Conservation (phyloP, 2,113 vertebrate species). For the Ancistrus triradiatus region DNA sequence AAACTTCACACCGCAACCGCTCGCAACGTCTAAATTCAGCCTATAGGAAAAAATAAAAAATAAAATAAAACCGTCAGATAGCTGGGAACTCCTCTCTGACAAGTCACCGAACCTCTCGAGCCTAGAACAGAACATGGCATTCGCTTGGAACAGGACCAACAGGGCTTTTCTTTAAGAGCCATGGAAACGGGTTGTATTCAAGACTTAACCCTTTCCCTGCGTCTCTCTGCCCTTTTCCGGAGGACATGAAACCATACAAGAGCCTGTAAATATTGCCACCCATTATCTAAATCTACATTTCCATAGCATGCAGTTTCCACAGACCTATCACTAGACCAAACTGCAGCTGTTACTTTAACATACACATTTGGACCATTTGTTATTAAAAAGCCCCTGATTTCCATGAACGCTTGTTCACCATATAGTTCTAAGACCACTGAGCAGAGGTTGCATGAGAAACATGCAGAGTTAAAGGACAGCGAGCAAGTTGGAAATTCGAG, state of each 20-base stretch:
- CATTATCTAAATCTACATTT: conserved; percentile 1
- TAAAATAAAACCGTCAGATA: background rate
- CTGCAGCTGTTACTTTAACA: conserved; percentile 21
- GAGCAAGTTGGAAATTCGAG: conserved; percentile 41
- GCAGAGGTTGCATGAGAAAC: conserved; percentile 47
- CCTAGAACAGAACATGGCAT: conserved; percentile 30
- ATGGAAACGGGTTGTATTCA: background rate
- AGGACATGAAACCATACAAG: conserved; percentile 9
- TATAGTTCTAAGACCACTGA: conserved; percentile 49
- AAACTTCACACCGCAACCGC: conserved; percentile 41
- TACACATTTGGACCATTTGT: conserved; percentile 35
- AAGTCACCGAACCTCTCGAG: conserved; percentile 16
- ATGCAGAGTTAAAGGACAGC: conserved; percentile 44
- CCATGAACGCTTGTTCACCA: conserved; percentile 46
- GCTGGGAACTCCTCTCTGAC: conserved; percentile 8
- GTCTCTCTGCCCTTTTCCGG: background rate
- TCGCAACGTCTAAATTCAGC: conserved; percentile 29
- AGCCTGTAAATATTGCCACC: conserved; percentile 31
- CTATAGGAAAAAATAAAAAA: background rate
- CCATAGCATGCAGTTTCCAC: conserved; percentile 23
- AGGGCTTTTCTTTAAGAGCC: conserved; percentile 6
- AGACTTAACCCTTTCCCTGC: background rate
- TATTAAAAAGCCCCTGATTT: conserved; percentile 45
- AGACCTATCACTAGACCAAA: conserved; percentile 29
- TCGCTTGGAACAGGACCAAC: conserved; percentile 3